Percentiles rank a stretch among this genome's conserved stretches.
Evolutionary conservation across 2,888 invertebrate species (phyloP).

Genomic region (Melinaea marsaeus): DNA sequence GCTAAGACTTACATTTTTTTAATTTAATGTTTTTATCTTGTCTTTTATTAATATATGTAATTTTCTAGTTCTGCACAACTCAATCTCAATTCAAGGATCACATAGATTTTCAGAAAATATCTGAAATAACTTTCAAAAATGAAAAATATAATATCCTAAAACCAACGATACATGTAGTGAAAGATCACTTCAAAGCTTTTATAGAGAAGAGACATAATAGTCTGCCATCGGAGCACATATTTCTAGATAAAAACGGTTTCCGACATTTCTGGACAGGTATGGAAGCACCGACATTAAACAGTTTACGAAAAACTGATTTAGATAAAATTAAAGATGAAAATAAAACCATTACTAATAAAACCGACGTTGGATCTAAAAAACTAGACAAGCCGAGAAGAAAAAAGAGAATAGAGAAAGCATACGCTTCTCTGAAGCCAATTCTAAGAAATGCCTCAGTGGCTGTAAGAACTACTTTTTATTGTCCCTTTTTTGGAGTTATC

Average conservation of each 20-base stretch:
- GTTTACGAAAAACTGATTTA: slow-evolving; percentile 40
- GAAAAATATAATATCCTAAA: slow-evolving; percentile 55
- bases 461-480: slow-evolving; percentile 52
- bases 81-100: slow-evolving; percentile 43
- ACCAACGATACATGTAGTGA: slow-evolving; percentile 46
- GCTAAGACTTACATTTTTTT: background rate
- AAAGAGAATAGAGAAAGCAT: slow-evolving; percentile 17
- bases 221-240: slow-evolving; percentile 40
- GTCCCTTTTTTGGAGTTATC: slow-evolving; percentile 60
- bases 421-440: slow-evolving; percentile 22
- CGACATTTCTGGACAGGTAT: slow-evolving; percentile 56
- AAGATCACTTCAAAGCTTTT: slow-evolving; percentile 52
- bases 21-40: background rate
- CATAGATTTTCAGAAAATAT: slow-evolving; percentile 54
- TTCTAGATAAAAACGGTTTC: slow-evolving; percentile 55
- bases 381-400: slow-evolving; percentile 27
- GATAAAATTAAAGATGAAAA: slow-evolving; percentile 6
- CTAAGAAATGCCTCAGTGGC: slow-evolving; percentile 33
- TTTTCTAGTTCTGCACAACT: slow-evolving; percentile 18
- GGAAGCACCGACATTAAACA: slow-evolving; percentile 26
- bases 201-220: slow-evolving; percentile 39
- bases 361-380: slow-evolving; percentile 2
- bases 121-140: slow-evolving; percentile 44
- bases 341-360: background rate
- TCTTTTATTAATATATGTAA: background rate